Base-by-base conservation (phyloP, 1,140 invertebrate genomes). In the Bombus vancouverensis region DNA sequence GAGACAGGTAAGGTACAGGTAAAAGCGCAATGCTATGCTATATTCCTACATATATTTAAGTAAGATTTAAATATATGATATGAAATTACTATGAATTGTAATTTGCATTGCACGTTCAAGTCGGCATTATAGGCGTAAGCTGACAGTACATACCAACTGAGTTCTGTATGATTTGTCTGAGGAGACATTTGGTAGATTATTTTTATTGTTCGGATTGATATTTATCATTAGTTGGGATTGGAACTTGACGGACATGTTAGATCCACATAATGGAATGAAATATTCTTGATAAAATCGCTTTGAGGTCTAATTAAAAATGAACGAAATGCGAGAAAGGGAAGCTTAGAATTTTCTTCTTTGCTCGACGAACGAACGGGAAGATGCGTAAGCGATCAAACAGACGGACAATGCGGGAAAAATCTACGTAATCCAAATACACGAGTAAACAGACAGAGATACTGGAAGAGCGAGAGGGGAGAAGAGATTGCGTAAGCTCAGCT, bases 341-440 rank as follows among this genome's bases (percentile, higher is more conserved):
- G 28, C 8, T 9, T 6, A 18, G 34, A 13, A 3, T 28, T 32
- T 32, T 22, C 32, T 62, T 28, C 57, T 32, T 32, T 28, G 44
- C 13, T 15, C 71, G 59, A 57, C 81, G 34, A 66, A 68, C 72
- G 44, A 57, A 37, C 53, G 10, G 28, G 73, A 83, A 57, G 73
- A 57, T 28, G 65, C 62, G 34, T 47, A n/a, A 44, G 42, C 32
- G 77, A 68, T 2, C 22, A 68, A 47, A 44, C n/a, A 22, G 37
- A 34, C 18, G 37, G 65, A n/a, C 74, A 71, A 59, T 70, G 32
- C 4, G n/a, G 37, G 32, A 39, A 42, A 78, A 62, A 72, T 80
- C 32, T 66, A 28, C 75, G 82, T 78, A 84, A 79, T 75, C 66
- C 34, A 84, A 53, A 47, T 79, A n/a, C 80, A 34, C 53, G 70